phyloP scores from a whole-genome alignment of 2,888 invertebrate species.

The Nomada fabriciana region DNA sequence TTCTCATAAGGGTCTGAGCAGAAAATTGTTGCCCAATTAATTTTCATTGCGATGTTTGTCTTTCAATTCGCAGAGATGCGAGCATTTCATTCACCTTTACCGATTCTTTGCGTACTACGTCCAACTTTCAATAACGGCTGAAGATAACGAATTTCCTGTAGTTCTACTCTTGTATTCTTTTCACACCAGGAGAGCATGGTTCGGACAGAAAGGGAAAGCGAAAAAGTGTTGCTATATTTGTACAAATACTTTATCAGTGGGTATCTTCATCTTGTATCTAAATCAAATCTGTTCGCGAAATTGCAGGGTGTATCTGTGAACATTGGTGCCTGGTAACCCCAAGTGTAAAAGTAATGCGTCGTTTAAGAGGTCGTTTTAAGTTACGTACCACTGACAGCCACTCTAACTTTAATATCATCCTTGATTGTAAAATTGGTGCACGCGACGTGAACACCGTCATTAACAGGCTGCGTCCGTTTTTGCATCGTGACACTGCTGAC shows the following conservation, averaged over 20 bases:
- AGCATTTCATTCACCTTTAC: too few relatives aligned
- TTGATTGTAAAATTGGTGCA: constrained; percentile 77
- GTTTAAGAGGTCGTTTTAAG: constrained; percentile 1
- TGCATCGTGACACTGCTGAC: neutral
- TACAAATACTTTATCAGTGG: too few relatives aligned
- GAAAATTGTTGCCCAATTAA: constrained; percentile 20
- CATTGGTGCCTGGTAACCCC: neutral
- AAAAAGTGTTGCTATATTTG: too few relatives aligned
- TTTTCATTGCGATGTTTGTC: constrained; percentile 24
- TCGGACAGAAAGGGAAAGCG: too few relatives aligned
- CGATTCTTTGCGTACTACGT: too few relatives aligned
- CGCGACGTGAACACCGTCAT: constrained; percentile 38
- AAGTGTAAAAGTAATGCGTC: constrained; percentile 22
- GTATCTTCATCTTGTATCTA: neutral
- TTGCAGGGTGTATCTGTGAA: neutral
- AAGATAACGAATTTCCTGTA: too few relatives aligned
- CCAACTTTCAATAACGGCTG: too few relatives aligned
- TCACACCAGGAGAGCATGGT: too few relatives aligned
- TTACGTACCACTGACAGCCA: constrained; percentile 44
- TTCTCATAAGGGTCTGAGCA: constrained; percentile 12
- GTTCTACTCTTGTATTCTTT: too few relatives aligned
- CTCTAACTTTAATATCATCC: constrained; percentile 72
- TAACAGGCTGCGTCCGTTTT: constrained; percentile 63
- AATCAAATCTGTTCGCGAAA: too few relatives aligned
- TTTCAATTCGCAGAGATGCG: too few relatives aligned